Percentiles rank a stretch among this genome's conserved stretches.
phyloP scores from a whole-genome alignment of 2,888 invertebrate genomes.

The Pelosia muscerda region DNA sequence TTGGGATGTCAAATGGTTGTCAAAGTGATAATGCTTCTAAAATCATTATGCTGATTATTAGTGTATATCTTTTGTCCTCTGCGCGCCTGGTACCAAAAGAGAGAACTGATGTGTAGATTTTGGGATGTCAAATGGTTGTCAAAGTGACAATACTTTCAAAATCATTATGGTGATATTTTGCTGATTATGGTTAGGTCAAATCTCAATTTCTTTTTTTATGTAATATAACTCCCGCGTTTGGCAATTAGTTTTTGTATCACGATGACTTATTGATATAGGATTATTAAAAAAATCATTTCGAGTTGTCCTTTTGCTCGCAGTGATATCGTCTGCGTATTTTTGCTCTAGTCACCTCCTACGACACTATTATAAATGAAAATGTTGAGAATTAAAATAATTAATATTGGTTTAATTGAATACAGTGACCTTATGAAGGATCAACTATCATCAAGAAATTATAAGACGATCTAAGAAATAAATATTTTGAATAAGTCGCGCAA shows the following conservation, averaged over 20 bases:
- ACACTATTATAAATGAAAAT: too few relatives aligned
- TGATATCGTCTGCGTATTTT: too few relatives aligned
- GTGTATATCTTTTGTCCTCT: constrained; percentile 37
- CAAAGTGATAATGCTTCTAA: neutral
- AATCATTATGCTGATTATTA: constrained; percentile 3
- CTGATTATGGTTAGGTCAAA: neutral
- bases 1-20: constrained; percentile 8
- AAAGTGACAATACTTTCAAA: neutral
- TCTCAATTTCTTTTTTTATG: neutral
- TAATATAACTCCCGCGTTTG: neutral
- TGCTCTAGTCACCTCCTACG: too few relatives aligned
- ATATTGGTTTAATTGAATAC: too few relatives aligned
- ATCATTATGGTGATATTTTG: constrained; percentile 3
- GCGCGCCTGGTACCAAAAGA: constrained; percentile 22
- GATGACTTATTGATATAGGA: neutral
- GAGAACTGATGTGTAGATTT: constrained; percentile 5
- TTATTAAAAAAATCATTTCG: too few relatives aligned
- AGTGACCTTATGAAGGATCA: too few relatives aligned
- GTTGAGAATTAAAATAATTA: too few relatives aligned
- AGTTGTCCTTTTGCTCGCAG: too few relatives aligned
- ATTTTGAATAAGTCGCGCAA: too few relatives aligned
- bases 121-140: constrained; percentile 7
- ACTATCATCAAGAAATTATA: too few relatives aligned
- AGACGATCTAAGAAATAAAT: too few relatives aligned
- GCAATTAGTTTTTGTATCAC: too few relatives aligned